Evolutionary conservation across 2,888 invertebrate species (phyloP).

Genomic region (Monopis laevigella): DNA sequence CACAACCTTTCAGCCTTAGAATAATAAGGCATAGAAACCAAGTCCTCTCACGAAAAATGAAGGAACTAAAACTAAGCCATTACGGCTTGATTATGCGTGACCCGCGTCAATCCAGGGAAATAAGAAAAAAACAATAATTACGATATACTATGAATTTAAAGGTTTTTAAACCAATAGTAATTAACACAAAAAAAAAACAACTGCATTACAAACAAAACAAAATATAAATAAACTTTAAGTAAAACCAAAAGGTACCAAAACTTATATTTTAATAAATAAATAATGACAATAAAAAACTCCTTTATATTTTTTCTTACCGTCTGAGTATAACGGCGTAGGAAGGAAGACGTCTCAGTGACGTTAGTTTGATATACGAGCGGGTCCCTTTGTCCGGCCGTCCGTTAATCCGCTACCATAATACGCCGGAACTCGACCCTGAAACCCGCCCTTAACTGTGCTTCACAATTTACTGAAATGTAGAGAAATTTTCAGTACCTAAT

Average conservation of each 20-base stretch:
- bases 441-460: slow-evolving; percentile 20
- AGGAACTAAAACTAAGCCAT: too few species aligned
- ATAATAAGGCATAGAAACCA: too few species aligned
- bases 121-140: too few species aligned
- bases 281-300: too few species aligned
- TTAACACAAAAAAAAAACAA: not conserved
- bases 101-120: too few species aligned
- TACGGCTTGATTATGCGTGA: too few species aligned
- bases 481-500: not conserved
- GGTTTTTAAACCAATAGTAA: not conserved
- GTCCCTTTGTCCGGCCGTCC: slow-evolving; percentile 58
- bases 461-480: not conserved
- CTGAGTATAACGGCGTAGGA: slow-evolving; percentile 49
- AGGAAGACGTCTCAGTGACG: slow-evolving; percentile 64
- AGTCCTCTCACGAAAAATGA: too few species aligned
- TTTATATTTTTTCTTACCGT: slow-evolving; percentile 46
- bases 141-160: not conserved
- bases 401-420: slow-evolving; percentile 59
- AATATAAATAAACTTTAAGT: not conserved
- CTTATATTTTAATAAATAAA: too few species aligned
- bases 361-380: slow-evolving; percentile 63
- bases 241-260: not conserved
- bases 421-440: slow-evolving; percentile 19
- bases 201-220: not conserved
- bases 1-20: too few species aligned